A percentile compares a stretch with the other conserved stretches of the same genome.
Evolutionary conservation across 2,113 vertebrate species (phyloP).

Genomic region (Tursiops truncatus): DNA sequence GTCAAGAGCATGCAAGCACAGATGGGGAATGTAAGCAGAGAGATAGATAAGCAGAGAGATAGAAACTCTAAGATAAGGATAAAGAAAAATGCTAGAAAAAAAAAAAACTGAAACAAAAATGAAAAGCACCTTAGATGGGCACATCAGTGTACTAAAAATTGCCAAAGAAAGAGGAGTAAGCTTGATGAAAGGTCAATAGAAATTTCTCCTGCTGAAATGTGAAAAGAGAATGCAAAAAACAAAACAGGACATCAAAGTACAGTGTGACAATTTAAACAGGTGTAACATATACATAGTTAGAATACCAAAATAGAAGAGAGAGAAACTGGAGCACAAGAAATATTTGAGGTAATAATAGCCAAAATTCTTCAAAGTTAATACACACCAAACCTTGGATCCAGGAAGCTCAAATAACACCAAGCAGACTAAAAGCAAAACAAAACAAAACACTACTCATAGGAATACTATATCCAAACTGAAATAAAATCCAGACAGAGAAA

Average conservation of each 20-base stretch:
- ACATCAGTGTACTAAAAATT: neutral
- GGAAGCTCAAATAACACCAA: neutral
- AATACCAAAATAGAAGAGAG: neutral
- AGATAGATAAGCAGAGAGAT: neutral
- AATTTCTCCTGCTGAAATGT: neutral
- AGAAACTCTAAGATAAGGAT: neutral
- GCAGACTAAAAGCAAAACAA: neutral
- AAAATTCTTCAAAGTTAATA: neutral
- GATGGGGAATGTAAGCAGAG: neutral
- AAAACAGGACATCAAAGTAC: neutral
- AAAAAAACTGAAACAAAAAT: neutral
- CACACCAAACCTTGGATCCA: neutral
- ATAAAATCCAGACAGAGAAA: neutral
- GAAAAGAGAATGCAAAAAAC: neutral
- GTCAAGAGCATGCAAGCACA: neutral
- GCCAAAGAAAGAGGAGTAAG: neutral
- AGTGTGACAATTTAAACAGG: neutral
- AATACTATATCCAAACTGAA: neutral
- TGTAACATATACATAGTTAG: neutral
- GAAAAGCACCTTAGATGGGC: neutral
- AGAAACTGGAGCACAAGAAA: neutral
- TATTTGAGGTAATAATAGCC: neutral
- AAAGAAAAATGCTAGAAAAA: neutral
- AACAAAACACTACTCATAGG: neutral
- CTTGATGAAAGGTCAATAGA: neutral